Evolutionary conservation across 2,113 vertebrate genomes (phyloP), one percentile per base, ranked within the genome.

Genomic region (Asarcornis scutulata): DNA sequence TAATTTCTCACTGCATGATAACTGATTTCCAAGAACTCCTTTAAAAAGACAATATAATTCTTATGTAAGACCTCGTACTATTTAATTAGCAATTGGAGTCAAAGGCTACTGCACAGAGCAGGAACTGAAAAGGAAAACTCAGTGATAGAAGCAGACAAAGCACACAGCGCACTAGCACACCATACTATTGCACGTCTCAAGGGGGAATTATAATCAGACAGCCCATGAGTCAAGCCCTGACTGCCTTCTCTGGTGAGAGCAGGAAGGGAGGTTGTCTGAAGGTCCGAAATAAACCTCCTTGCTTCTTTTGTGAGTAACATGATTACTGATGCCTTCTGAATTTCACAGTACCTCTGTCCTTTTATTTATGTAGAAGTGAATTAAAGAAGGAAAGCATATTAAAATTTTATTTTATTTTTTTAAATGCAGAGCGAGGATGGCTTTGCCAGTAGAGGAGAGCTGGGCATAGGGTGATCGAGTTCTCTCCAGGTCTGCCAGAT

Each of bases 391-490:
- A 78, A 76, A 67, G 25, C 2, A 12, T 89, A 75, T 78, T 25
- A 68, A 91, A 38, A 18, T 48, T 48, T 22, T 48, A 48, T 21
- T 48, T 48, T 11, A 26, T 78, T 76, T 55, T 60, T 8, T 32
- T 11, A 72, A 79, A 23, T 2, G 1, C 38, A 81, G 64, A 74
- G 64, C 3, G 8, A 83, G 64, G 59, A 77, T 25, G 34, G 25
- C 44, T 52, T 29, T 34, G 74, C 0, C 4, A 12, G 36, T 55
- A n/a, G 16, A 40, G 34, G 60, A 4, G 4, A 91, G 17, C 42
- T 91, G 62, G 32, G 42, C 63, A 80, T 1, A 36, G 31, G 48
- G 21, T 1, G 4, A 91, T 11, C 0, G 0, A 68, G 44, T 23
- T 93, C 23, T 18, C 42, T 58, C 52, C 38, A 75, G 36, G 52